phyloP scores from a whole-genome alignment of 2,113 vertebrate species.

The Coregonus clupeaformis region DNA sequence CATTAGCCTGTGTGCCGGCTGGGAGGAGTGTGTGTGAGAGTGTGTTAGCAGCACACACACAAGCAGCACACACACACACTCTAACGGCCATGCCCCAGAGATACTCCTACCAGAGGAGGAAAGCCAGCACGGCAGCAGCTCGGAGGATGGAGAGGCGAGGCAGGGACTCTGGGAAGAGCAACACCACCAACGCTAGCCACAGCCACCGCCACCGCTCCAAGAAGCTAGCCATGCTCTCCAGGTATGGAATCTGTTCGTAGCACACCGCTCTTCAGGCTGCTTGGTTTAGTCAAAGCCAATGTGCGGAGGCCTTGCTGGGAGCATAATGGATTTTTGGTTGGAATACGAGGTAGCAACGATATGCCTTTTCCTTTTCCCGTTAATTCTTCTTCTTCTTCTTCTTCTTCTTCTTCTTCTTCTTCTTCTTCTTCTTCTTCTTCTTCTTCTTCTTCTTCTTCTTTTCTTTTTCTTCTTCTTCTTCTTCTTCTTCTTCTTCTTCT shows the following conservation, averaged over 20 bases:
- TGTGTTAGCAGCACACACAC: constrained; percentile 29
- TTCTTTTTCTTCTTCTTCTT: no score
- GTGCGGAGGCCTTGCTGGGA: not conserved
- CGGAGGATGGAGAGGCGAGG: constrained; percentile 82
- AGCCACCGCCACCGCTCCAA: constrained; percentile 77
- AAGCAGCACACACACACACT: constrained; percentile 32
- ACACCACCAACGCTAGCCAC: constrained; percentile 61
- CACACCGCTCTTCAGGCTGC: not conserved
- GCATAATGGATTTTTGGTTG: not conserved
- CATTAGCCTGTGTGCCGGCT: constrained; percentile 63
- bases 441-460: no score
- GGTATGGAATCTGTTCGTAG: constrained; percentile 41
- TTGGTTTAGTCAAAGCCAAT: not conserved
- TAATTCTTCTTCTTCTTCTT: no score
- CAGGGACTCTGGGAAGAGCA: constrained; percentile 39
- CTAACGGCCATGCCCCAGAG: constrained; percentile 67
- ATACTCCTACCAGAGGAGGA: constrained; percentile 70
- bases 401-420: no score
- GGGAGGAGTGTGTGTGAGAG: constrained; percentile 53
- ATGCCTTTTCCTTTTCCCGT: not conserved
- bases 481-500: no score
- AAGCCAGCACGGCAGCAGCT: constrained; percentile 60
- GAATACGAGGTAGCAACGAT: not conserved
- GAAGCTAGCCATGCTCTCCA: constrained; percentile 83
- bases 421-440: no score